Conservation (phyloP, 2,797 vertebrate species). For the Nasua narica region DNA sequence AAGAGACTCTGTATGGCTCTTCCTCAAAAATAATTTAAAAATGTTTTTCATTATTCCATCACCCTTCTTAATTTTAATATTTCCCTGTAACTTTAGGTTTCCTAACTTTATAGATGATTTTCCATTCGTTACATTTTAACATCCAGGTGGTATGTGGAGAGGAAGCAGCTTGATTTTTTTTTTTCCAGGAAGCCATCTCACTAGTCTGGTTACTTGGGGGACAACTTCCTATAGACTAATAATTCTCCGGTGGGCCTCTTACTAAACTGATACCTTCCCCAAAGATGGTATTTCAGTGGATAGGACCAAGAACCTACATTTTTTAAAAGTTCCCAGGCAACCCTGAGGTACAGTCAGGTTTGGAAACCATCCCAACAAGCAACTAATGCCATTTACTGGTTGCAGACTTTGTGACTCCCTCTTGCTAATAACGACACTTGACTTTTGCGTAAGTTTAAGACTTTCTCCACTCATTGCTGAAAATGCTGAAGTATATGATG, state of each 20-base stretch:
- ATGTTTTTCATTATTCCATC: constrained; percentile 43
- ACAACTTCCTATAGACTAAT: not conserved
- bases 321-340: not conserved
- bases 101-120: constrained; percentile 27
- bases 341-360: not conserved
- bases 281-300: not conserved
- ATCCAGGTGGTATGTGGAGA: not conserved
- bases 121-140: not conserved
- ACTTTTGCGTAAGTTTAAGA: not conserved
- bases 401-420: not conserved
- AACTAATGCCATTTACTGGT: not conserved
- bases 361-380: not conserved
- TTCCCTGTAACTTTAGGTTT: constrained; percentile 19
- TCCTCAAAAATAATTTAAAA: not conserved
- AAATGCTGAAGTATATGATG: not conserved
- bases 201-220: not conserved
- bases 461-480: not conserved
- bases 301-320: constrained; percentile 15
- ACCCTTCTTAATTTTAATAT: constrained; percentile 47
- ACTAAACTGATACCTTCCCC: not conserved
- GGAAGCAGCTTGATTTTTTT: not conserved
- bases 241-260: not conserved
- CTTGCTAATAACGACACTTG: not conserved
- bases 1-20: not conserved
- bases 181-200: not conserved